These are phyloP conservation scores for Drosophila parvula DNA, from an alignment of 1,140 invertebrate genomes.

Conservation along the genomic window DNA sequence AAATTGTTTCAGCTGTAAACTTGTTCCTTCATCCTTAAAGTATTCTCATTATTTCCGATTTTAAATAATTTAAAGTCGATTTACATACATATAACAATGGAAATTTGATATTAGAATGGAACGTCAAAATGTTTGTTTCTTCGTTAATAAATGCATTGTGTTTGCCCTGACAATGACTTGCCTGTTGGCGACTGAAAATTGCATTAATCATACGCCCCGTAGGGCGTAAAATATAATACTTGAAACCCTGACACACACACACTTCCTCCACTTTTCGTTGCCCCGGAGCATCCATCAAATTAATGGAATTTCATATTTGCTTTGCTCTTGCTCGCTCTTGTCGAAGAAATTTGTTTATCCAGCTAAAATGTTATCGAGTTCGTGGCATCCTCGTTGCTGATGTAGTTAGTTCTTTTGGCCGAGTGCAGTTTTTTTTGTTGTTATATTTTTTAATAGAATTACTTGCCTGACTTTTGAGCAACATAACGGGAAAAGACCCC, in stretches of 20 bases:
- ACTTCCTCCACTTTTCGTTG: neutral
- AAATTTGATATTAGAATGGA: slow-evolving; percentile 5
- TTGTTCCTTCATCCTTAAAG: neutral
- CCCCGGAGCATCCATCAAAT: slow-evolving; percentile 60
- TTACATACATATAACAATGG: neutral
- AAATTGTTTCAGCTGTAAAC: no score
- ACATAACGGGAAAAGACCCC: slow-evolving; percentile 23
- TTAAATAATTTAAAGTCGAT: neutral
- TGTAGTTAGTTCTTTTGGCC: slow-evolving; percentile 30
- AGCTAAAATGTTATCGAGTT: slow-evolving; percentile 67
- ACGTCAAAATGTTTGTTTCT: slow-evolving; percentile 5
- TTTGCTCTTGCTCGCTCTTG: slow-evolving; percentile 16
- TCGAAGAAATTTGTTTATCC: slow-evolving; percentile 62
- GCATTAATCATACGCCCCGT: slow-evolving; percentile 70
- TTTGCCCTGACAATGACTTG: slow-evolving; percentile 4
- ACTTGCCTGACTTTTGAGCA: slow-evolving; percentile 62
- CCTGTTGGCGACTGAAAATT: slow-evolving; percentile 21
- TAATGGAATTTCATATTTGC: slow-evolving; percentile 78
- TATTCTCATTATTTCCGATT: neutral
- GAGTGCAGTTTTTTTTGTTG: slow-evolving; percentile 13
- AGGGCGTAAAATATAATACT: slow-evolving; percentile 21
- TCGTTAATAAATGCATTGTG: slow-evolving; percentile 48
- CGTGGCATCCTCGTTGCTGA: slow-evolving; percentile 11
- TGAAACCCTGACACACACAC: slow-evolving; percentile 18
- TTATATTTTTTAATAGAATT: slow-evolving; percentile 62